Conservation (phyloP, 1,140 invertebrate genomes). For the Drosophila azteca region DNA sequence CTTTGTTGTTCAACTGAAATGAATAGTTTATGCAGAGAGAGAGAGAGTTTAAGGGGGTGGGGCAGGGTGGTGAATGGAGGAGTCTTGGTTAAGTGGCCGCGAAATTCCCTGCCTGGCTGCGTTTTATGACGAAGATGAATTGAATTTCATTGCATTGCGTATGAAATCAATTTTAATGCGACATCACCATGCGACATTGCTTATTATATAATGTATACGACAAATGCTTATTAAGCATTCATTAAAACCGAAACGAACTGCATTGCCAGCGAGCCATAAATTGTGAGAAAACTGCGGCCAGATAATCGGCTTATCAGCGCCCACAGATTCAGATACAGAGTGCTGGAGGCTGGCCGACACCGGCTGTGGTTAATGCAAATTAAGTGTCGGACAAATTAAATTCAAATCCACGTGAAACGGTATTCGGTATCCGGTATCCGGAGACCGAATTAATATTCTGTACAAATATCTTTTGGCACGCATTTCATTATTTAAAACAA, state of each 20-base stretch:
- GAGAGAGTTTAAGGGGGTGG: constrained; percentile 26
- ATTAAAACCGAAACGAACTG: constrained; percentile 39
- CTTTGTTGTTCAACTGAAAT: constrained; percentile 62
- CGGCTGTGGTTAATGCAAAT: constrained; percentile 29
- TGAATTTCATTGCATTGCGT: constrained; percentile 60
- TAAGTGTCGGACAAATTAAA: constrained; percentile 43
- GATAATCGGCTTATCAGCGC: constrained; percentile 63
- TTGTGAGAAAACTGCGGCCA: constrained; percentile 51
- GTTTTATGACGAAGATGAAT: constrained; percentile 56
- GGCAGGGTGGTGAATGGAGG: not conserved
- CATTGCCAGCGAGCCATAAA: constrained; percentile 31
- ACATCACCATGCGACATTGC: constrained; percentile 23
- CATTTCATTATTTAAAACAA: too few relatives aligned
- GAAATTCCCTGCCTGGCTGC: constrained; percentile 36
- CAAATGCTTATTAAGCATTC: constrained; percentile 58
- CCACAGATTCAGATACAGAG: constrained; percentile 16
- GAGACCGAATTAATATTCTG: too few relatives aligned
- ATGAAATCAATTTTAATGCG: constrained; percentile 61
- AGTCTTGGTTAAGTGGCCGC: constrained; percentile 34
- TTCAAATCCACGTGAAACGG: constrained; percentile 26
- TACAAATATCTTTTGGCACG: too few relatives aligned
- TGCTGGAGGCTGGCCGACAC: not conserved
- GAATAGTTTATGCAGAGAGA: constrained; percentile 62
- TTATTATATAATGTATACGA: constrained; percentile 39
- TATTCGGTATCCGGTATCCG: too few relatives aligned